Evolutionary conservation across 2,888 invertebrate species (phyloP), one percentile per base, ranked within the genome.

Genomic region (Epistrophella euchroma): DNA sequence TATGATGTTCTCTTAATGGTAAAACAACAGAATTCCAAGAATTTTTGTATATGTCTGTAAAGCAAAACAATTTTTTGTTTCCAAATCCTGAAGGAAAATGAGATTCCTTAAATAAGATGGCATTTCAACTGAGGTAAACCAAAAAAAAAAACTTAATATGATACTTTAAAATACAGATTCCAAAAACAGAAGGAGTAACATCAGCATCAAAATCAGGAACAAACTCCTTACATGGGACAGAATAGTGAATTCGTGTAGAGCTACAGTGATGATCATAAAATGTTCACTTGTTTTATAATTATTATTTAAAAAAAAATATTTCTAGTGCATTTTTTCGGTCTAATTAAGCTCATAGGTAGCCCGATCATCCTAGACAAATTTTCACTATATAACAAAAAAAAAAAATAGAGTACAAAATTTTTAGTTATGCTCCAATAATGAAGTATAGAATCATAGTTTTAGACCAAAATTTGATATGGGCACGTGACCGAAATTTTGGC

Each of bases 111-210:
- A 47, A 50, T 50, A 19, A 50, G 22, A 50, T 50, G 50, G 13
- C 50, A 50, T 47, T 47, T 47, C 19, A 47, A 19, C 47, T 47
- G 2, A 50, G 47, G 2, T 4, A 45, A n/a, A 4, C 10, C 15
- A 25, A 7, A 15, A 22, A 13, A 52, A 22, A 25, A 19, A 17
- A 10, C 10, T 11, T 5, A 11, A 13, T 13, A 55, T 56, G 32
- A 32, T n/a, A 56, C 32, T 32, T 56, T 17, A 28, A 32, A 13
- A 56, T 32, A 32, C 50, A 52, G 25, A 52, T 52, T 52, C 25
- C 50, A 25, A 52, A 52, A 52, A 52, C 50, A 52, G 7, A 52
- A 52, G 15, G 25, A 52, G 50, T 25, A 22, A 52, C 50, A 52
- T 25, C 25, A 25, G 15, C 25, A 52, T 22, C 50, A 25, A 52